phyloP scores from a whole-genome alignment of 1,140 invertebrate genomes.

The Ostrea edulis region DNA sequence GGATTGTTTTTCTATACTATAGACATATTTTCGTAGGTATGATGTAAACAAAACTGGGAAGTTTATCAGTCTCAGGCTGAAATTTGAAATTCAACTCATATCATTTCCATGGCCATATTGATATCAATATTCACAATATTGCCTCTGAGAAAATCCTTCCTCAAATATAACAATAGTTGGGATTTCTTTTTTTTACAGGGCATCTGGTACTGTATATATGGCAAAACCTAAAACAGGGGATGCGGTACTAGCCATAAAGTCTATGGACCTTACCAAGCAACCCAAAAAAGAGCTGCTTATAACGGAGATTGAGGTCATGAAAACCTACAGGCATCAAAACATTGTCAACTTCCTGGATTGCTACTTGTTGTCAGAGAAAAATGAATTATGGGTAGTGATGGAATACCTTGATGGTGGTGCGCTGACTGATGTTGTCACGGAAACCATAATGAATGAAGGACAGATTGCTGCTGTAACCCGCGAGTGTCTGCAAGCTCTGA shows the following conservation, averaged over 20 bases:
- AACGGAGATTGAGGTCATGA: conserved; percentile 81
- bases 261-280: conserved; percentile 81
- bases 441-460: conserved; percentile 84
- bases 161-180: background rate
- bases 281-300: conserved; percentile 82
- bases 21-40: too few relatives aligned
- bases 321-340: conserved; percentile 78
- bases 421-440: conserved; percentile 82
- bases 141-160: too few relatives aligned
- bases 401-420: conserved; percentile 82
- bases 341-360: conserved; percentile 89
- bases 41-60: too few relatives aligned
- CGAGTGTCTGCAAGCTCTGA: conserved; percentile 93
- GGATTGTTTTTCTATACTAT: conserved; percentile 21
- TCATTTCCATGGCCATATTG: too few relatives aligned
- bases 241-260: conserved; percentile 81
- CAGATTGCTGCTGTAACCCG: conserved; percentile 99
- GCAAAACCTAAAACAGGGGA: conserved; percentile 68
- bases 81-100: too few relatives aligned
- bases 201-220: conserved; percentile 80
- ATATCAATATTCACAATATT: too few relatives aligned
- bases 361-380: conserved; percentile 89
- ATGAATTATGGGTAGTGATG: conserved; percentile 83
- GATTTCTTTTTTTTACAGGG: conserved; percentile 69
- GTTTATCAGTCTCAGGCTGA: too few relatives aligned